Evolutionary conservation across 2,797 vertebrate genomes (phyloP).

Genomic region (Arrhamphus sclerolepis): DNA sequence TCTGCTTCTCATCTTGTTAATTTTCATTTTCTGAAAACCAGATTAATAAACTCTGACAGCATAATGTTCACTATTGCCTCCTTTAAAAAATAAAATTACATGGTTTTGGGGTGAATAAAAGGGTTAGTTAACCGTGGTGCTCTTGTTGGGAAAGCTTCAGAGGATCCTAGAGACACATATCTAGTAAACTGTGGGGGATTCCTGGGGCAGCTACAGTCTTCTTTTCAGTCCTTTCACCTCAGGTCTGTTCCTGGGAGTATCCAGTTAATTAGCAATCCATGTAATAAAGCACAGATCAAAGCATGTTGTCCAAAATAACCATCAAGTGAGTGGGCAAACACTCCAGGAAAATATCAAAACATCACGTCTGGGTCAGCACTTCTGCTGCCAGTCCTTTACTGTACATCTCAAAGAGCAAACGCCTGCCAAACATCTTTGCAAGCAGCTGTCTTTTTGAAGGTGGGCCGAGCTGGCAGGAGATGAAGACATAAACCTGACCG

Average conservation of each 20-base stretch:
- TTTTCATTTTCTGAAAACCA: too few species aligned
- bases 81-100: too few species aligned
- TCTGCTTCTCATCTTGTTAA: too few species aligned
- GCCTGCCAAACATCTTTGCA: slow-evolving; percentile 41
- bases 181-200: background rate
- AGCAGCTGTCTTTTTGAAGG: slow-evolving; percentile 22
- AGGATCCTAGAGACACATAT: background rate
- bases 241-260: slow-evolving; percentile 15
- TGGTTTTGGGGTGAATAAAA: too few species aligned
- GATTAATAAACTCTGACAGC: too few species aligned
- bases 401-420: background rate
- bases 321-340: slow-evolving; percentile 36
- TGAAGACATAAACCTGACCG: slow-evolving; percentile 15
- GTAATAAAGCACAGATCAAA: slow-evolving; percentile 41
- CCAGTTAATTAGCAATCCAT: slow-evolving; percentile 42
- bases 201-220: slow-evolving; percentile 5
- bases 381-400: slow-evolving; percentile 26
- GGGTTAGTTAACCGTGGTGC: too few species aligned
- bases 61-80: too few species aligned
- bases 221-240: slow-evolving; percentile 27
- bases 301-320: slow-evolving; percentile 31
- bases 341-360: slow-evolving; percentile 28
- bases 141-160: too few species aligned
- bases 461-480: slow-evolving; percentile 17
- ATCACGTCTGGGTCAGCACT: slow-evolving; percentile 23